Evolutionary conservation across 37 sponge, comb jelly and placozoan genomes (phyloP).

Genomic region (Cliona cf. orientalis): DNA sequence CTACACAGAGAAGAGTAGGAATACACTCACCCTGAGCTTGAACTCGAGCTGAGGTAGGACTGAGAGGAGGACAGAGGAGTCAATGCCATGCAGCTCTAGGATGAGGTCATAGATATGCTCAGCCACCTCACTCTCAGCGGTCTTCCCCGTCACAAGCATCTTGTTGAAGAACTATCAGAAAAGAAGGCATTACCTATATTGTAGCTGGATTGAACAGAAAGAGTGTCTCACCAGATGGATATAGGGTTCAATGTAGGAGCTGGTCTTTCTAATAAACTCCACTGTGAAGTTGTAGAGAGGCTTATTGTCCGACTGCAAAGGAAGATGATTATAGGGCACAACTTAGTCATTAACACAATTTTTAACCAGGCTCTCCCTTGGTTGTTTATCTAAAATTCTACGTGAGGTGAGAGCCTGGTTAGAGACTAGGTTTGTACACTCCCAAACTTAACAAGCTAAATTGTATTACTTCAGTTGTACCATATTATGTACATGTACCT

Average conservation of each 20-base stretch:
- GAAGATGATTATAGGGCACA: background rate
- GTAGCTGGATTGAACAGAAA: background rate
- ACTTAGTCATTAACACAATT: background rate
- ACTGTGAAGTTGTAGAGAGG: conserved; percentile 63
- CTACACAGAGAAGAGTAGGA: no score
- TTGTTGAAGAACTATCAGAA: conserved; percentile 75
- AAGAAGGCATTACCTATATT: background rate
- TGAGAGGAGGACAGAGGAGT: conserved; percentile 75
- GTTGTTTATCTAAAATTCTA: background rate
- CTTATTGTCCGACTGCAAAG: conserved; percentile 49
- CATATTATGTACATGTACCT: conserved; percentile 22
- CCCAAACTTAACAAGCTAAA: no score
- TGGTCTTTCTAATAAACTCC: conserved; percentile 71
- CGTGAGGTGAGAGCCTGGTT: no score
- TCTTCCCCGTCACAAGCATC: conserved; percentile 70
- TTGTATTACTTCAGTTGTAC: background rate
- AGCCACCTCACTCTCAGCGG: conserved; percentile 78
- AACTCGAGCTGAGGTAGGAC: conserved; percentile 92
- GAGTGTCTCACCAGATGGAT: conserved; percentile 74
- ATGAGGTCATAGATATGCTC: conserved; percentile 82
- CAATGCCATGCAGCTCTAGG: conserved; percentile 75
- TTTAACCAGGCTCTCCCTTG: background rate
- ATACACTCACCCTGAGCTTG: conserved; percentile 74
- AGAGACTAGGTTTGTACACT: no score
- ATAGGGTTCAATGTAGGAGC: conserved; percentile 81